Evolutionary conservation across 2,888 invertebrate species (phyloP), one percentile per base, ranked within the genome.

Genomic region (Drosophila parthenogenetica): DNA sequence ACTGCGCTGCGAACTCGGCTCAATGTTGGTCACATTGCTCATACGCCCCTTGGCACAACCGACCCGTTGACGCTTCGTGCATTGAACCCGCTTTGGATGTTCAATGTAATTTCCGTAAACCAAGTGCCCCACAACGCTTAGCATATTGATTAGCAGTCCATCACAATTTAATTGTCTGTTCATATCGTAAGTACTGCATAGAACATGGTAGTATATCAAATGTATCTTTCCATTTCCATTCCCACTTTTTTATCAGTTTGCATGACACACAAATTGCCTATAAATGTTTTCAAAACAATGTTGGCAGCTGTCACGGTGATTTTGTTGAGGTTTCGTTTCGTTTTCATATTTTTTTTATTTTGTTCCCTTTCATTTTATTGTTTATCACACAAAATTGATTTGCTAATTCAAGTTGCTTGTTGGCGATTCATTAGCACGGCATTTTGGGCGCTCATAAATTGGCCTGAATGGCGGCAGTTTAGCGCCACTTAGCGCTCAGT

Each of bases 381-480:
- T 76, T 83, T 83, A 89, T 74, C 87, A 68, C 50, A 62, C 51
- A 58, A 76, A 87, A 77, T 68, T 84, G 77, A 84, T 87, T 84
- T 75, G 77, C 75, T 84, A 81, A 87, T 84, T 84, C 64, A 66
- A 45, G 66, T 45, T 53, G 72, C 70, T 81, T 77, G 77, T 84
- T 75, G 69, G 72, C 62, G 48, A 68, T 69, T 77, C 72, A 81
- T 83, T 87, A 83, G 70, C 86, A 83, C 73, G 67, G 43, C 72
- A 75, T 57, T 68, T 77, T 57, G 53, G 55, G 19, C 43, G 65
- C 11, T 55, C 58, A 72, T 81, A 79, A 81, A 81, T 68, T 63
- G 48, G 61, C 45, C 40, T 63, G 70, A 63, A 59, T 53, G 59
- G 53, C 22, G 43, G 43, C 48, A 55, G 58, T 65, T 82, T 84